Evolutionary conservation across 2,888 invertebrate genomes (phyloP).

Genomic region (Thelaira solivaga): DNA sequence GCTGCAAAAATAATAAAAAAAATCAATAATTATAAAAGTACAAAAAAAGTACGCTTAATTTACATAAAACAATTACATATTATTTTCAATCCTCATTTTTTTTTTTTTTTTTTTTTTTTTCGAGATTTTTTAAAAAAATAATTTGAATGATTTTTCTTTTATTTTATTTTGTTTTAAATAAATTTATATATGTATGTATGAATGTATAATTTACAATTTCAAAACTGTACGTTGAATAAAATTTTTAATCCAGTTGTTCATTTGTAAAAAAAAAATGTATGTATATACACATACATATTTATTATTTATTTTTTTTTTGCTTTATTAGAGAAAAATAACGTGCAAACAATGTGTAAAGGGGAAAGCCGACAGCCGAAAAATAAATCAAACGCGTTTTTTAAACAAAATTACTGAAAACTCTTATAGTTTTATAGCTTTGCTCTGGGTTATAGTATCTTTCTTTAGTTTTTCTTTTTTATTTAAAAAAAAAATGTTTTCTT

Average conservation of each 20-base stretch:
- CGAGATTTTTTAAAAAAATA: too few species aligned
- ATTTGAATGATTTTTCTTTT: conserved; percentile 22
- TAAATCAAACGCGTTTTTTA: conserved; percentile 59
- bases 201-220: conserved; percentile 59
- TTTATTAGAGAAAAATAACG: conserved; percentile 73
- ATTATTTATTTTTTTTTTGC: conserved; percentile 31
- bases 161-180: conserved; percentile 18
- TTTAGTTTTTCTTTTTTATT: conserved; percentile 12
- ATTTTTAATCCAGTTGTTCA: conserved; percentile 52
- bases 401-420: conserved; percentile 43
- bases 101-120: conserved; percentile 4
- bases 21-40: conserved; percentile 56
- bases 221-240: conserved; percentile 60
- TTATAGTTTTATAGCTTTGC: conserved; percentile 43
- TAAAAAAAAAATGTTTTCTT: conserved; percentile 4
- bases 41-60: conserved; percentile 54
- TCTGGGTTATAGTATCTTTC: conserved; percentile 32
- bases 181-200: too few species aligned
- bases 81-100: conserved; percentile 5
- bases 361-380: conserved; percentile 78
- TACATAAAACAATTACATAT: conserved; percentile 51
- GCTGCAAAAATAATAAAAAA: conserved; percentile 56
- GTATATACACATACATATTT: too few species aligned
- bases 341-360: conserved; percentile 79
- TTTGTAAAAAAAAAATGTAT: conserved; percentile 49